phyloP scores from a whole-genome alignment of 2,113 vertebrate genomes.

The Dicentrarchus labrax region DNA sequence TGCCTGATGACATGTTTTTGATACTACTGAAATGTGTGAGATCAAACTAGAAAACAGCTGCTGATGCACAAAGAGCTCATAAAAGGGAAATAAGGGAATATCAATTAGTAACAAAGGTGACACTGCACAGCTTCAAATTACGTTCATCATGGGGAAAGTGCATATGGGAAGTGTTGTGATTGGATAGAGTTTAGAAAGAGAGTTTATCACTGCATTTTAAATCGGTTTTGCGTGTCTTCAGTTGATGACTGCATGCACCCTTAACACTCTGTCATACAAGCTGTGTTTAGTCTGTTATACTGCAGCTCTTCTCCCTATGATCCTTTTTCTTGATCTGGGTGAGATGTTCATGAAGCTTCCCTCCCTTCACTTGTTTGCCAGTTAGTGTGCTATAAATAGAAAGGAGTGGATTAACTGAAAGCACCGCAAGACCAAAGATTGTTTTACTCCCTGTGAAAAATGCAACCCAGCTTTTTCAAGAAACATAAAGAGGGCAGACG shows the following conservation, averaged over 20 bases:
- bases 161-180: background rate
- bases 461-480: background rate
- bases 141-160: too few relatives aligned
- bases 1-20: slow-evolving; percentile 1
- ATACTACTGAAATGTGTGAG: background rate
- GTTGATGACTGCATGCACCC: background rate
- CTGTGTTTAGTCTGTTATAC: background rate
- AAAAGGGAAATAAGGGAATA: background rate
- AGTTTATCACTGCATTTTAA: background rate
- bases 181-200: background rate
- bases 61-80: background rate
- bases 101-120: background rate
- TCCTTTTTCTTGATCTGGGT: background rate
- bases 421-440: background rate
- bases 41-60: background rate
- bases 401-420: slow-evolving; percentile 21
- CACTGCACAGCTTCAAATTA: background rate
- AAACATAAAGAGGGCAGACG: background rate
- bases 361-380: slow-evolving; percentile 3
- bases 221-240: background rate
- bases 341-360: background rate
- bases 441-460: background rate
- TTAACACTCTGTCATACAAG: background rate
- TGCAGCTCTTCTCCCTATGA: background rate
- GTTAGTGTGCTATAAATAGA: slow-evolving; percentile 27